Conservation (phyloP, 2,888 invertebrate species). For the Conops quadrifasciatus region DNA sequence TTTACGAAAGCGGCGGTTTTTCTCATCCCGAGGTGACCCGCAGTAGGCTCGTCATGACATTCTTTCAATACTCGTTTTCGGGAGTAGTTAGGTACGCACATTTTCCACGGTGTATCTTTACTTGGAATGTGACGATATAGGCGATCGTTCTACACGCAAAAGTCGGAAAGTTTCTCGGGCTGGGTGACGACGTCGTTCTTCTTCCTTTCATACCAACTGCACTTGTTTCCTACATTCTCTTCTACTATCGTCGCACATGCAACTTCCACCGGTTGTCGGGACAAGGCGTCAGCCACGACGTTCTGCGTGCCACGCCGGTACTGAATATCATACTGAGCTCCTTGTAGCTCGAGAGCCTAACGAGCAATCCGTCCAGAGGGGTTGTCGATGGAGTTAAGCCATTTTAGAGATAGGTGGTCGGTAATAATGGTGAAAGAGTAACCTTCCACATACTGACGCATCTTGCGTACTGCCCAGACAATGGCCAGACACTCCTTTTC, state of each 20-base stretch:
- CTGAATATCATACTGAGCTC: conserved; percentile 2
- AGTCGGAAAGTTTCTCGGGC: too few species aligned
- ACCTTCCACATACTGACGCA: conserved; percentile 36
- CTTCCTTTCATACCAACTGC: not conserved
- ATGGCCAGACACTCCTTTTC: too few species aligned
- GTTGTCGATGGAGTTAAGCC: conserved; percentile 26
- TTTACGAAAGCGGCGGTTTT: conserved; percentile 18
- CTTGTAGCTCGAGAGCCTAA: conserved; percentile 18
- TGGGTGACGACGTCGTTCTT: not conserved
- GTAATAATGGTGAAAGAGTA: conserved; percentile 30
- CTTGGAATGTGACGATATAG: too few species aligned
- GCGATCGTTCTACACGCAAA: too few species aligned
- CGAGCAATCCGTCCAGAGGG: conserved; percentile 4
- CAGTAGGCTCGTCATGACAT: conserved; percentile 25
- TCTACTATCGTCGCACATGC: not conserved
- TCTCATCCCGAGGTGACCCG: conserved; percentile 28
- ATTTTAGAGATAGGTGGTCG: conserved; percentile 33
- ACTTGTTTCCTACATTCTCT: not conserved
- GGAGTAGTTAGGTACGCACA: too few species aligned
- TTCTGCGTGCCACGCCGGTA: conserved; percentile 15
- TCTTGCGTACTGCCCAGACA: too few species aligned
- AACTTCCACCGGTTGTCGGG: not conserved
- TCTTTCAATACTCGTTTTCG: too few species aligned
- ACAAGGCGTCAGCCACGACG: conserved; percentile 26
- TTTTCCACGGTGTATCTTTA: too few species aligned